Evolutionary conservation across 2,113 vertebrate genomes (phyloP).

Genomic region (Hyaena hyaena): DNA sequence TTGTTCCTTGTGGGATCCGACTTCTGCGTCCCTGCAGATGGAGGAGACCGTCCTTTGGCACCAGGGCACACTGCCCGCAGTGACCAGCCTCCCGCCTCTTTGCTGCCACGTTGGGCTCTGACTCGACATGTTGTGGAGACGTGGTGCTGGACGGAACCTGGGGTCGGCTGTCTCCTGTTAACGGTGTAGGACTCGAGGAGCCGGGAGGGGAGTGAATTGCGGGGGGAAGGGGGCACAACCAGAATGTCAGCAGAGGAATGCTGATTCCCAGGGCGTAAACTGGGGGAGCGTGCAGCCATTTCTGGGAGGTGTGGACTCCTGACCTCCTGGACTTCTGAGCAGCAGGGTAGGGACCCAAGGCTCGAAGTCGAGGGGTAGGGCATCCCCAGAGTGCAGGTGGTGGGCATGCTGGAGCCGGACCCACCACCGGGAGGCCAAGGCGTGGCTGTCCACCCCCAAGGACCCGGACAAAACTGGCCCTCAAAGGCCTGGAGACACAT

Average conservation of each 20-base stretch:
- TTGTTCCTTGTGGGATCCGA: background rate
- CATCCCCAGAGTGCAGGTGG: background rate
- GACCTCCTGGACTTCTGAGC: background rate
- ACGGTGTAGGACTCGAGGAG: fast-evolving
- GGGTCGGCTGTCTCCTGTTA: fast-evolving
- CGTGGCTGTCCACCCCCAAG: background rate
- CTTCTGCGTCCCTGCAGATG: background rate
- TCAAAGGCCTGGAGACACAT: fast-evolving
- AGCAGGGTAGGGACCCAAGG: background rate
- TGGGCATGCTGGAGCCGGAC: background rate
- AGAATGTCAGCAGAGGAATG: background rate
- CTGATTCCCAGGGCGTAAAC: fast-evolving
- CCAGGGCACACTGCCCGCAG: background rate
- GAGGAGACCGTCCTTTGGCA: background rate
- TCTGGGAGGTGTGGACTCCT: background rate
- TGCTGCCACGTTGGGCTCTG: background rate
- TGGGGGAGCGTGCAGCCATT: fast-evolving
- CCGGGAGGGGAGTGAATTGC: background rate
- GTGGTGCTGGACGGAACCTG: fast-evolving
- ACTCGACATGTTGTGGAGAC: too few relatives aligned
- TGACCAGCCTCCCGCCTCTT: background rate
- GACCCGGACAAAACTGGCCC: fast-evolving
- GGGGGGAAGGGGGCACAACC: background rate
- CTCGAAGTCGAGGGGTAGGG: background rate
- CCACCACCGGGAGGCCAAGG: fast-evolving